Percentiles rank a stretch among this genome's conserved stretches.
Conservation (phyloP, 1,140 invertebrate species). For the Spodoptera litura region DNA sequence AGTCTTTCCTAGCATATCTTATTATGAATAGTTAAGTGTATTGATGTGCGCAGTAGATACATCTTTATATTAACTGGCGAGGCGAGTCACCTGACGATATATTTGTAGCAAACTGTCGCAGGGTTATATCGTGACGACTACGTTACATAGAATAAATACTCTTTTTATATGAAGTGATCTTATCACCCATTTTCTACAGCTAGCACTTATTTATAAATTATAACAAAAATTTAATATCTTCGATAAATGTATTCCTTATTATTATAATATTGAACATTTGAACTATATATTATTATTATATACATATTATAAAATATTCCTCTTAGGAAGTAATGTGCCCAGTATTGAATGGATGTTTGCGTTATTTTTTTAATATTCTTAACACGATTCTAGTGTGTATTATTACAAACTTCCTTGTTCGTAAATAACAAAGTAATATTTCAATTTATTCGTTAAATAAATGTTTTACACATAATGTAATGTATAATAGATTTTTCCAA, state of each 20-base stretch:
- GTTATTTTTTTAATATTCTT: constrained; percentile 18
- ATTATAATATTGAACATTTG: not conserved
- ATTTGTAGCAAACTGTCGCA: constrained; percentile 13
- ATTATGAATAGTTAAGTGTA: constrained; percentile 38
- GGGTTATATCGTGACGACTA: constrained; percentile 8
- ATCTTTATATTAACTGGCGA: constrained; percentile 5
- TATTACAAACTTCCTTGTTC: constrained; percentile 26
- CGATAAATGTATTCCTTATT: constrained; percentile 38
- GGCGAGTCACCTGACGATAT: constrained; percentile 1
- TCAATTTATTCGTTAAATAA: constrained; percentile 43
- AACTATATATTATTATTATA: no score
- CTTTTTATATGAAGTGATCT: constrained; percentile 42
- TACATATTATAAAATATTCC: constrained; percentile 14
- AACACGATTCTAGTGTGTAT: constrained; percentile 29
- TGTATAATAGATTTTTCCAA: constrained; percentile 53
- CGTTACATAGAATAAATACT: constrained; percentile 45
- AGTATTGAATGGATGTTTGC: constrained; percentile 24
- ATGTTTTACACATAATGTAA: constrained; percentile 46
- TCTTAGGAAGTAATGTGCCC: not conserved
- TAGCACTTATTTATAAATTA: constrained; percentile 39
- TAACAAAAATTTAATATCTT: constrained; percentile 22
- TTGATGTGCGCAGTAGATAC: constrained; percentile 17
- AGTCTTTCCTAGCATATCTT: constrained; percentile 44
- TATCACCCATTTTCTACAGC: constrained; percentile 43
- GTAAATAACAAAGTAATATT: constrained; percentile 23